These are phyloP conservation scores for Leguminivora glycinivorella DNA, from an alignment of 1,140 invertebrate genomes.

Conservation along the genomic window DNA sequence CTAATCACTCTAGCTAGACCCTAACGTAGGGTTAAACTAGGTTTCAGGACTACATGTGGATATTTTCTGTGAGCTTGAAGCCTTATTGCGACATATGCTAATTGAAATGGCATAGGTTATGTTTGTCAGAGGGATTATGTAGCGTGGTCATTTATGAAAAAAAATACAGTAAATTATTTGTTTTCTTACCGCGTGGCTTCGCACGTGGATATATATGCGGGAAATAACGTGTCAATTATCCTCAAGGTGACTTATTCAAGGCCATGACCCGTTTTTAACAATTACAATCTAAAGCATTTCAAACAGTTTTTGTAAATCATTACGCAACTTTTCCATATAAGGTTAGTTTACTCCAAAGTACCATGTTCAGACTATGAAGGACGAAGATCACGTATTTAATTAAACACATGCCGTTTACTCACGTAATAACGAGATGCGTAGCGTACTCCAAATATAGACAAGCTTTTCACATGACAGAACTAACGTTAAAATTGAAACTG, in stretches of 20 bases:
- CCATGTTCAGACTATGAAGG: background rate
- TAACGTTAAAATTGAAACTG: slow-evolving; percentile 38
- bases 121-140: background rate
- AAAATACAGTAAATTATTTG: background rate
- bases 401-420: slow-evolving; percentile 14
- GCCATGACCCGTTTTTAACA: slow-evolving; percentile 5
- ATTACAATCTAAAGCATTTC: background rate
- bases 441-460: slow-evolving; percentile 16
- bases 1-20: background rate
- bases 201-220: slow-evolving; percentile 15
- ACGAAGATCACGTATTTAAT: background rate
- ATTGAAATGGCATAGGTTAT: slow-evolving; percentile 7
- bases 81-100: background rate
- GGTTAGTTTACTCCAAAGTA: background rate
- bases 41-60: too few relatives aligned
- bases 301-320: background rate
- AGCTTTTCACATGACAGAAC: slow-evolving; percentile 10
- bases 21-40: background rate
- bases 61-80: background rate
- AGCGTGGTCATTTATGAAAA: background rate
- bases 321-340: slow-evolving; percentile 4
- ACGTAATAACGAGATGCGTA: background rate
- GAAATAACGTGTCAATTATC: background rate
- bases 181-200: slow-evolving; percentile 2
- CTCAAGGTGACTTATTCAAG: slow-evolving; percentile 19